Evolutionary conservation across 2,113 vertebrate species (phyloP), one percentile per base, ranked within the genome.

Genomic region (Neofelis nebulosa): DNA sequence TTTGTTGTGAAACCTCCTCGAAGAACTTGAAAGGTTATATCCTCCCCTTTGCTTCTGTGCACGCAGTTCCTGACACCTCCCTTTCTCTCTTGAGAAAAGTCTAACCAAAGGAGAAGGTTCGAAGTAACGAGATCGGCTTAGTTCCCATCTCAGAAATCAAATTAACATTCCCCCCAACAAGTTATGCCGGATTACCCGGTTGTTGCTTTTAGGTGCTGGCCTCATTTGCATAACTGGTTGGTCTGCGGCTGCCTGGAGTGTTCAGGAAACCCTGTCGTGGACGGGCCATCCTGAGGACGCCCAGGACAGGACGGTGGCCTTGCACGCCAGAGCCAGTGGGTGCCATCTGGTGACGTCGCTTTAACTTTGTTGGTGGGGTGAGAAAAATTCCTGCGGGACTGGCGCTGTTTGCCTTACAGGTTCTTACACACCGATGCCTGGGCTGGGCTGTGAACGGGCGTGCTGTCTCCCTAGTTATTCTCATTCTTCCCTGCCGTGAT

Each of bases 11-110:
- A 33, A 5, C 5, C 9, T 21, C 33, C 36, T 16, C 6, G 4
- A 9, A 8, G 14, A 48, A 25, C 25, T 15, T 29, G 74, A 4
- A 48, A 10, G 41, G 14, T 25, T 29, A 7, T 4, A 25, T 19
- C 2, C 41, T 19, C 15, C 0, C 0, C 41, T 3, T 7, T 14
- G 41, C 57, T 50, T 36, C 0, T 63, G 19, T 36, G 31, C 9
- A 7, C 1, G 4, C 1, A 0, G 14, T 36, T 50, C 13, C 5
- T 1, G 16, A 23, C 12, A 10, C 41, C 7, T 2, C 38, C 18
- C 33, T 41, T 45, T 50, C 33, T 16, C 48, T 12, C 13, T 4
- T 9, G 10, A 19, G 18, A 38, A n/a, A 2, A 16, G 5, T 29
- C 38, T 29, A 71, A 23, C 14, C 52, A 21, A 7, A 2, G 12